Evolutionary conservation across 2,797 vertebrate genomes (phyloP), one percentile per base, ranked within the genome.

Genomic region (Chanos chanos): DNA sequence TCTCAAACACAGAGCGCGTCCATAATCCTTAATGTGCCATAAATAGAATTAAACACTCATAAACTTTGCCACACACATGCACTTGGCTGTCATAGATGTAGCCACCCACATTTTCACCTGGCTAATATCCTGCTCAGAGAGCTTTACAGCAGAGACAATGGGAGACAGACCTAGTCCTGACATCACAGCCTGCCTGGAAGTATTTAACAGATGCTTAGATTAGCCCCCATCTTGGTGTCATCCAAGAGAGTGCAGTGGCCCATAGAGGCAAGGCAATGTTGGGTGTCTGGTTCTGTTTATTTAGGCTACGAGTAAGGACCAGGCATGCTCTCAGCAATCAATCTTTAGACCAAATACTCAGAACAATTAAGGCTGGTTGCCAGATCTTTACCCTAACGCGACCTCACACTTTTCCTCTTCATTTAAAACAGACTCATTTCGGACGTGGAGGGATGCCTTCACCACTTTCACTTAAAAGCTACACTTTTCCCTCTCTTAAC

Each of bases 11-110:
- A 58, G 39, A 67, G 64, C 33, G 28, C 58, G 15, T n/a, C 49
- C 39, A 33, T 54, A 48, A 58, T 45, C 41, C 49, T 54, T 45
- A 61, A 24, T 43, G 13, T 59, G 36, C 49, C 56, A 61, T 59
- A 72, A 72, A 68, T 28, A 24, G 12, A 45, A 50, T 57, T 36
- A 21, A 69, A 51, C 43, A 19, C 51, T 57, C 18, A 45, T 73
- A 58, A 73, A 45, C 31, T 61, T 34, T 61, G 55, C 70, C 64
- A 68, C 64, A 77, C 67, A 72, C 53, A 62, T 28, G 33, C n/a
- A 33, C 60, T 67, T 72, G 66, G 68, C 68, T 58, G 16, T 22
- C 39, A 28, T 34, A 16, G 64, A 15, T 54, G n/a, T 60, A 37
- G 50, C 59, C 62, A 33, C 69, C 71, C 58, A 64, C 52, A 57